phyloP scores from a whole-genome alignment of 2,113 vertebrate genomes.

The Thamnaconus septentrionalis region DNA sequence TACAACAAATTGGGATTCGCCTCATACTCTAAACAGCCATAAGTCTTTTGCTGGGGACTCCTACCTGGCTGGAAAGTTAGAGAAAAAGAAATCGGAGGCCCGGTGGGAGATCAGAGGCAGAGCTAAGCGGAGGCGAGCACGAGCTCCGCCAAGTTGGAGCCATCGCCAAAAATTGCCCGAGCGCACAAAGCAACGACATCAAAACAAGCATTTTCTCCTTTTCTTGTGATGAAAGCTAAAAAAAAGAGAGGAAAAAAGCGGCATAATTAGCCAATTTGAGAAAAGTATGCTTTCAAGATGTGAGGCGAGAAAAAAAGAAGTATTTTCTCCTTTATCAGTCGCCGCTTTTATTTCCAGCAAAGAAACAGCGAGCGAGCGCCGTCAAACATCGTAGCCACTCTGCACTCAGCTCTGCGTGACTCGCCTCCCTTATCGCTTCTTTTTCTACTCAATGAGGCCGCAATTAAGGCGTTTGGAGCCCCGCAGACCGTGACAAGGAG shows the following conservation, averaged over 20 bases:
- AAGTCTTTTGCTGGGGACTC: no score
- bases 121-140: slow-evolving; percentile 47
- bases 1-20: no score
- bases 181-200: slow-evolving; percentile 59
- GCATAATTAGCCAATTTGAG: slow-evolving; percentile 69
- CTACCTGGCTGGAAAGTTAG: no score
- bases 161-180: slow-evolving; percentile 52
- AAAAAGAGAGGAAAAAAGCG: slow-evolving; percentile 34
- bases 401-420: slow-evolving; percentile 37
- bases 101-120: slow-evolving; percentile 51
- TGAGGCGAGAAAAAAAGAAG: slow-evolving; percentile 34
- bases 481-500: slow-evolving; percentile 30
- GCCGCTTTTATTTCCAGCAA: slow-evolving; percentile 42
- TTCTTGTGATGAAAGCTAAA: slow-evolving; percentile 65
- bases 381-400: slow-evolving; percentile 29
- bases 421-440: slow-evolving; percentile 40
- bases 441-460: slow-evolving; percentile 51
- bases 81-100: slow-evolving; percentile 57
- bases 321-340: slow-evolving; percentile 53
- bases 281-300: slow-evolving; percentile 68
- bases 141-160: slow-evolving; percentile 53
- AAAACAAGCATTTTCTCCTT: slow-evolving; percentile 61
- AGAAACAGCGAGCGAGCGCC: slow-evolving; percentile 37
- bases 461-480: slow-evolving; percentile 45
- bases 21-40: slow-evolving; percentile 10